A percentile compares a stretch with the other conserved stretches of the same genome.
Evolutionary conservation across 2,113 vertebrate species (phyloP).

Genomic region (Sporophila hypoxantha): DNA sequence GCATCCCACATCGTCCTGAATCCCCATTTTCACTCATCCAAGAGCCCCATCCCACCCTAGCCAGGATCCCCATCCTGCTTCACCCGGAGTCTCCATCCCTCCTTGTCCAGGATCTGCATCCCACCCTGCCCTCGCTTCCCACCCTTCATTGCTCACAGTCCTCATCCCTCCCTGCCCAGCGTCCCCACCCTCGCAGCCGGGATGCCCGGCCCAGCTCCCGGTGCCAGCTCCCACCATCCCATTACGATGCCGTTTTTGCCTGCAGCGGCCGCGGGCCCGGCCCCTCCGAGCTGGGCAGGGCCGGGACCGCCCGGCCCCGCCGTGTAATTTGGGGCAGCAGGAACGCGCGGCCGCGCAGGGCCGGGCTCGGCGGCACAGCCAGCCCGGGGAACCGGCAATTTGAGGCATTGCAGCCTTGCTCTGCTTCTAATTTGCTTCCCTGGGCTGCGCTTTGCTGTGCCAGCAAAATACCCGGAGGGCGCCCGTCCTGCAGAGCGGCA

Average conservation of each 20-base stretch:
- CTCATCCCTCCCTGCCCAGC: not conserved
- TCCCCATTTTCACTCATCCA: too few relatives aligned
- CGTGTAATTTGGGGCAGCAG: constrained; percentile 45
- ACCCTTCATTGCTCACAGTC: not conserved
- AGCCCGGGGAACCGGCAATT: constrained; percentile 20
- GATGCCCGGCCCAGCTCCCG: not conserved
- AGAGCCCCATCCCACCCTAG: not conserved
- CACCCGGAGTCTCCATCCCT: not conserved
- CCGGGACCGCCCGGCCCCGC: not conserved
- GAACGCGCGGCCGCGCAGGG: not conserved
- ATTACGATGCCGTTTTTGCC: constrained; percentile 19
- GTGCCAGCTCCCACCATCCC: not conserved
- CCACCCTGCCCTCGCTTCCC: not conserved
- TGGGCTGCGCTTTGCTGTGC: not conserved
- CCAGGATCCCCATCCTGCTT: not conserved
- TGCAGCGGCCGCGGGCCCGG: not conserved
- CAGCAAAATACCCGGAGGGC: not conserved
- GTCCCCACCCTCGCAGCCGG: not conserved
- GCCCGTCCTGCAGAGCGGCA: not conserved
- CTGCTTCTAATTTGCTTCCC: constrained; percentile 40
- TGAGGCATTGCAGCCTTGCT: not conserved
- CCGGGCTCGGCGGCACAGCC: not conserved
- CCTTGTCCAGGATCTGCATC: too few relatives aligned
- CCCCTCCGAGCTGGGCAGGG: not conserved
- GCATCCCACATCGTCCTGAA: not conserved